These are phyloP conservation scores for Plectropomus leopardus DNA, from an alignment of 2,113 vertebrate genomes.

Conservation along the genomic window DNA sequence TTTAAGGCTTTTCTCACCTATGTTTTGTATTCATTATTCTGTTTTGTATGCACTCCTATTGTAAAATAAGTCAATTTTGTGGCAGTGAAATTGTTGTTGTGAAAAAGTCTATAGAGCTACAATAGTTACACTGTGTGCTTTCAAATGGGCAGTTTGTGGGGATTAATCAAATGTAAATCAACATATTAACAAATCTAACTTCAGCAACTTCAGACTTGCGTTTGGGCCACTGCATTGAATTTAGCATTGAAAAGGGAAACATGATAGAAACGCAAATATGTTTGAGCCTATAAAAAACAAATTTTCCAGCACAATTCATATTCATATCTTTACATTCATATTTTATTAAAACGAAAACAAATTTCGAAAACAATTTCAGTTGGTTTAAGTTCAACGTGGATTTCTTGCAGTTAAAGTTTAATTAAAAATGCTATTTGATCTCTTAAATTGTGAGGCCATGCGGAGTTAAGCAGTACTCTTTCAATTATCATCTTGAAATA, in stretches of 20 bases:
- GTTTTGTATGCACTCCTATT: background rate
- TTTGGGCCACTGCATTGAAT: background rate
- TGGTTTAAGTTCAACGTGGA: background rate
- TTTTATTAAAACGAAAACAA: too few species aligned
- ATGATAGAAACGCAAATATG: background rate
- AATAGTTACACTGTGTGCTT: background rate
- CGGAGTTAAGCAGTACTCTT: slow-evolving; percentile 42
- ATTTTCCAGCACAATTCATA: background rate
- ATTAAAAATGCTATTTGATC: slow-evolving; percentile 19
- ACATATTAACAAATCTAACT: background rate
- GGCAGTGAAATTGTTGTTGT: background rate
- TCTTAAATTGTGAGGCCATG: slow-evolving; percentile 33
- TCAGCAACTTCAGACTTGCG: background rate
- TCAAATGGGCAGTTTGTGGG: background rate
- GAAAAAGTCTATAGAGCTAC: background rate
- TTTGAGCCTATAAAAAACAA: background rate
- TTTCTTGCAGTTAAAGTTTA: slow-evolving; percentile 8
- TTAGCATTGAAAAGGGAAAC: background rate
- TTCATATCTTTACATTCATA: too few species aligned
- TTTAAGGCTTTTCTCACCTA: background rate
- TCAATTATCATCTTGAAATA: slow-evolving; percentile 32
- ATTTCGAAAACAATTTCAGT: too few species aligned
- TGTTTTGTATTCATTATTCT: background rate
- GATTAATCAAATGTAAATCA: slow-evolving; percentile 1
- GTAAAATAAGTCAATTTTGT: background rate